Evolutionary conservation across 2,888 invertebrate genomes (phyloP), one percentile per base, ranked within the genome.

Genomic region (Ophonus ardosiacus): DNA sequence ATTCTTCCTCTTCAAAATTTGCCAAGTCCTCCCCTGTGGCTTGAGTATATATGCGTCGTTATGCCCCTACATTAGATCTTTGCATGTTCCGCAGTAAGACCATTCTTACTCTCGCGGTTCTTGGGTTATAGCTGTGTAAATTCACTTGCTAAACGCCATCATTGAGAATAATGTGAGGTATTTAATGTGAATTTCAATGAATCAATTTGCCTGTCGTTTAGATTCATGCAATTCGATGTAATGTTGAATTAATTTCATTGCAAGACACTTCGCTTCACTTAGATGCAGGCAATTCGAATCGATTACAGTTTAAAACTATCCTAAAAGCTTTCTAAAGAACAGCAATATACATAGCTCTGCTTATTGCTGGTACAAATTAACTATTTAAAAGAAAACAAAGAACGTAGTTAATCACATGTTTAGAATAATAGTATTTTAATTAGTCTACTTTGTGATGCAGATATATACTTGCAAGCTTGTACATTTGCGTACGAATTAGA

Each of bases 191-290:
- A 68, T 68, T 68, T 68, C 13, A 68, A 68, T 68, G 68, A 68
- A 68, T 68, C 68, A 68, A 68, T 68, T 68, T 68, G 68, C 13
- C 31, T 68, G 68, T 68, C 68, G 68, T 68, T 68, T 68, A 13
- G 38, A 68, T 31, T 68, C 68, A 15, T 68, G 31, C 24, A 40
- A 38, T 68, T 68, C 38, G n/a, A 38, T 68, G 68, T 68, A 68
- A 68, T 38, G 68, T 7, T n/a, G 68, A 68, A 68, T 68, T 68
- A 68, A 38, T 68, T 68, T 68, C 31, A 68, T 38, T 24, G 68
- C 18, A 63, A 63, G 63, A 13, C 63, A 21, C 59, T 63, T 24
- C 0, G 7, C 43, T 51, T 8, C 63, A 21, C 59, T 63, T 5
- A 2, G 43, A 8, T 51, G 13, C 13, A 51, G 13, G 43, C 43